These are phyloP conservation scores for Alauda arvensis DNA, from an alignment of 2,797 vertebrate species.

Conservation along the genomic window DNA sequence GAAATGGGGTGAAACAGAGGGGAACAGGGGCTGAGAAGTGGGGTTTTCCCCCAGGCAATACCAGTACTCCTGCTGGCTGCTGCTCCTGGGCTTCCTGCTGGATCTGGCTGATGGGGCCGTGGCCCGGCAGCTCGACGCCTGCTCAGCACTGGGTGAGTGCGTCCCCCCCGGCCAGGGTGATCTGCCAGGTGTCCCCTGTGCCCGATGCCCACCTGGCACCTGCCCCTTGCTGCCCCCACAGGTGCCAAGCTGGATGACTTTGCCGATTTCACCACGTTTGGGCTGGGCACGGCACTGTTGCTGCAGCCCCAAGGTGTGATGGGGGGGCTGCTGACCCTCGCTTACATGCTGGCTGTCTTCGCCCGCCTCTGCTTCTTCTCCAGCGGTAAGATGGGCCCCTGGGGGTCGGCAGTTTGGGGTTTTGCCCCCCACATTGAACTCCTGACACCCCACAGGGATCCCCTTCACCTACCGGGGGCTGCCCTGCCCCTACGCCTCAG, in stretches of 20 bases:
- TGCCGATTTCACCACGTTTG: slow-evolving; percentile 91
- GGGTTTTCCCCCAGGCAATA: slow-evolving; percentile 70
- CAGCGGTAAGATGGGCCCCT: slow-evolving; percentile 65
- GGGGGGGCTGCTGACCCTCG: slow-evolving; percentile 81
- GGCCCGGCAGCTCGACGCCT: slow-evolving; percentile 82
- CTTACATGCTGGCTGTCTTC: slow-evolving; percentile 84
- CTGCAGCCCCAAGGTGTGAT: slow-evolving; percentile 78
- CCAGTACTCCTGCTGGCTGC: slow-evolving; percentile 87
- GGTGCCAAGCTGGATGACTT: slow-evolving; percentile 91
- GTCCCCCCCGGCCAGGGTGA: not conserved
- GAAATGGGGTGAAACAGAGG: not conserved
- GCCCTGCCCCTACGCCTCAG: slow-evolving; percentile 78
- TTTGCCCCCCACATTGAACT: not conserved
- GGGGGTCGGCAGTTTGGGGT: accelerated
- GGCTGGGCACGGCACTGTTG: slow-evolving; percentile 86
- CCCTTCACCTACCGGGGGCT: slow-evolving; percentile 88
- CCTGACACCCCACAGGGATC: slow-evolving; percentile 66
- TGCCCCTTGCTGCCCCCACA: slow-evolving; percentile 35
- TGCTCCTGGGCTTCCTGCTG: slow-evolving; percentile 89
- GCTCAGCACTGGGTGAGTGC: slow-evolving; percentile 86
- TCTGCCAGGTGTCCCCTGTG: accelerated
- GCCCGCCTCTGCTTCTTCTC: slow-evolving; percentile 88
- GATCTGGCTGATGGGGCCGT: slow-evolving; percentile 88
- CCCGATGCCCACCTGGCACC: not conserved
- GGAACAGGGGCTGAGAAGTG: not conserved